Evolutionary conservation across 23 tunicate species (phyloP), one percentile per base, ranked within the genome.

Genomic region (Diplosoma virens): DNA sequence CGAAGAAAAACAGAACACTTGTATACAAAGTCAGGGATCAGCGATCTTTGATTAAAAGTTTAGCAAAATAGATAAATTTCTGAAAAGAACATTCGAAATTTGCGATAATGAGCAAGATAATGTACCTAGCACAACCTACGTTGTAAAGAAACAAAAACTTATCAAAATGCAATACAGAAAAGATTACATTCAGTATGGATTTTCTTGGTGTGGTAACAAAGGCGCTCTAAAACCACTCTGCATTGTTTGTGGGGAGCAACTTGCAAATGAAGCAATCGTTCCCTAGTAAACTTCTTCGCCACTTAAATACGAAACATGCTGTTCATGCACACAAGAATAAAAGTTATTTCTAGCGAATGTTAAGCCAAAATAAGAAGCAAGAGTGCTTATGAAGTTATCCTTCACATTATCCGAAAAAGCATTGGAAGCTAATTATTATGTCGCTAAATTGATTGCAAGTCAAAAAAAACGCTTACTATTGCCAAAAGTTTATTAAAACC

Each of bases 191-290:
- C 28, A 73, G 63, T 73, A 50, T 73, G 79, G 79, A 25, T 52
- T 47, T 52, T 47, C 79, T 73, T 73, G 79, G 32, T 73, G 67
- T 24, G 67, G 79, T 52, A 73, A 50, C 22, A 28, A 73, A 73
- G 63, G 52, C 4, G 79, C 79, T 52, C 67, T 34, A 73, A 70
- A 73, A 26, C 69, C 69, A 61, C 69, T 61, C 34, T 52, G 79
- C n/a, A n/a, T n/a, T n/a, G n/a, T n/a, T n/a, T n/a, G n/a, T 73
- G 67, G 79, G 55, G 67, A 73, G 55, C 53, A 52, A 73, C 79
- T 73, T 73, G 79, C 79, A 47, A 52, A 73, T 52, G 63, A 73
- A 73, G 79, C 67, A 73, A 73, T 52, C 33, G 67, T 73, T 73
- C 67, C 79, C n/a, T 18, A 73, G 47, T 29, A 73, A 73, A 73